Conservation (phyloP, 2,888 invertebrate genomes). For the Tortricodes alternella region DNA sequence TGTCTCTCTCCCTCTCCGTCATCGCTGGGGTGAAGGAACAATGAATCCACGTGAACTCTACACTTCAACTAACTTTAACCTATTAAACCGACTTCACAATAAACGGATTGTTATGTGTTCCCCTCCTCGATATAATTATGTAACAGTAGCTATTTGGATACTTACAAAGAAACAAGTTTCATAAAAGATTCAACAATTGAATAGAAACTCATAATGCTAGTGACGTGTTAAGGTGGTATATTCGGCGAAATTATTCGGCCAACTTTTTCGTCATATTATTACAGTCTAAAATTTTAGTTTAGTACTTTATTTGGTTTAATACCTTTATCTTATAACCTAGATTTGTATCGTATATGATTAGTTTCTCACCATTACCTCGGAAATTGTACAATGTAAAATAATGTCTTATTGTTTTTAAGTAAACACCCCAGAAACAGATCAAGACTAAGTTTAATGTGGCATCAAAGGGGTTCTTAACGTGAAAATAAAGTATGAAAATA, state of each 20-base stretch:
- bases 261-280: neutral
- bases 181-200: constrained; percentile 7
- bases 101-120: constrained; percentile 17
- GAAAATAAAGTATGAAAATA: too few relatives aligned
- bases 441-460: too few relatives aligned
- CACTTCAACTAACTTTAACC: constrained; percentile 13
- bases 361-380: too few relatives aligned
- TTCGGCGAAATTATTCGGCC: neutral
- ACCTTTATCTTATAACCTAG: too few relatives aligned
- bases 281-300: neutral
- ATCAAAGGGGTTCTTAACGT: too few relatives aligned
- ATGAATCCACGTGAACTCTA: constrained; percentile 10
- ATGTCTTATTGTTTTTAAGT: too few relatives aligned
- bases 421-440: too few relatives aligned
- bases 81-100: neutral
- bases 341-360: too few relatives aligned
- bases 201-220: constrained; percentile 7
- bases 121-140: constrained; percentile 10
- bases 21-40: constrained; percentile 1
- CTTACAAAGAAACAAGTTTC: constrained; percentile 18
- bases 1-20: too few relatives aligned
- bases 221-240: neutral
- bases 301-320: neutral
- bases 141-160: constrained; percentile 8
- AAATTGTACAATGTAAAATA: too few relatives aligned